Evolutionary conservation across 2,888 invertebrate genomes (phyloP), one percentile per base, ranked within the genome.

Genomic region (Kryphioiulus occultus): DNA sequence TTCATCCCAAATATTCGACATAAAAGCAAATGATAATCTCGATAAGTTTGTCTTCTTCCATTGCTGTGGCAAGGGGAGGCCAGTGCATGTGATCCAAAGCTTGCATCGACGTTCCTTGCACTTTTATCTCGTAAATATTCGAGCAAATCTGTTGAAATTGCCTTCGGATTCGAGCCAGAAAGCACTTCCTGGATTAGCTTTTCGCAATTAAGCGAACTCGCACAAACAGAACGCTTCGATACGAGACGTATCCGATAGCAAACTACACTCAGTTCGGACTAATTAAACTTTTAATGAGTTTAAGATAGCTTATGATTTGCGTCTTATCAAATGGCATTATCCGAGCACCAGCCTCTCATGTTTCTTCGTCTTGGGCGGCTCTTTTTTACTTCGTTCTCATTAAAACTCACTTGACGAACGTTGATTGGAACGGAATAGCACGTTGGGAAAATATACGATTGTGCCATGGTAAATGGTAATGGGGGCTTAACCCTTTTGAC

Each of bases 21-120:
- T 59, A n/a, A 59, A 59, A 59, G 59, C 59, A 59, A 59, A 59
- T 59, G 59, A n/a, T 59, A 59, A 59, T 59, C 59, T n/a, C 59
- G 59, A 59, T 59, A n/a, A 59, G 59, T 59, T 59, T 59, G 59
- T 9, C 59, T 19, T 59, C 59, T n/a, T 19, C 59, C 59, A 59
- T 59, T 59, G 59, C 59, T n/a, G 12, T 42, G 22, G n/a, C 22
- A 19, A 5, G 12, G 53, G 53, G 17, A 53, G 59, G 59, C n/a
- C n/a, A 59, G 59, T 42, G n/a, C n/a, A n/a, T n/a, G n/a, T n/a
- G n/a, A n/a, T n/a, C n/a, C n/a, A n/a, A n/a, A n/a, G n/a, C n/a
- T n/a, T n/a, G n/a, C n/a, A n/a, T n/a, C n/a, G n/a, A n/a, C 47
- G 47, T 47, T 47, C 17, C 47, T 47, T 47, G 47, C 47, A 47